A percentile compares a stretch with the other conserved stretches of the same genome.
phyloP scores from a whole-genome alignment of 2,888 invertebrate species.

The Zygothrica quintamaculata region DNA sequence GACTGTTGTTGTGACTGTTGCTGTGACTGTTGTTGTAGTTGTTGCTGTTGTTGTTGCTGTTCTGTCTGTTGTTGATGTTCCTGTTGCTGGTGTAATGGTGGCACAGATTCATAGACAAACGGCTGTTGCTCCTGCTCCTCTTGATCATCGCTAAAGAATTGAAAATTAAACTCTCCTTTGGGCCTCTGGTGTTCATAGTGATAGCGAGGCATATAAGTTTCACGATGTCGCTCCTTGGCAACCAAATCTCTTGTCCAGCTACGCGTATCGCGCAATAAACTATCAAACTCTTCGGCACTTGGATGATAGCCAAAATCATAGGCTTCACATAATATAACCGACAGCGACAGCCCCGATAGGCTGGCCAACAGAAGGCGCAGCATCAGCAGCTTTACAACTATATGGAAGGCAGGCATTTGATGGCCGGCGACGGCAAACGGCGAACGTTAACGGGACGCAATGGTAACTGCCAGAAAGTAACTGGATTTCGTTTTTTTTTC shows the following conservation, averaged over 20 bases:
- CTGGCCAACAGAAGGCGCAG: conserved; percentile 63
- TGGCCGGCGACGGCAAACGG: neutral
- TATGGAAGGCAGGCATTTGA: conserved; percentile 62
- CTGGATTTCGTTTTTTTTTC: conserved; percentile 20
- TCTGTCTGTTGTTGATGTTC: neutral
- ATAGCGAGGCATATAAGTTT: conserved; percentile 73
- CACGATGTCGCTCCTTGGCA: conserved; percentile 50
- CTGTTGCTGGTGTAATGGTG: neutral
- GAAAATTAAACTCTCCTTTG: conserved; percentile 62
- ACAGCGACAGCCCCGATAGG: conserved; percentile 41
- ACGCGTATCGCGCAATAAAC: conserved; percentile 65
- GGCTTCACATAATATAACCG: conserved; percentile 21
- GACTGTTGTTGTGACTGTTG: neutral
- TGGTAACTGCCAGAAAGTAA: conserved; percentile 11
- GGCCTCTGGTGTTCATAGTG: conserved; percentile 46
- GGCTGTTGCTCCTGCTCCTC: conserved; percentile 30
- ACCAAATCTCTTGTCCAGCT: conserved; percentile 77
- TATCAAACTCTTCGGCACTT: conserved; percentile 82
- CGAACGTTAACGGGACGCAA: neutral
- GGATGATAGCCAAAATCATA: conserved; percentile 82
- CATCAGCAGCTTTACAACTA: conserved; percentile 62
- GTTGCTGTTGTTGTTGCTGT: neutral
- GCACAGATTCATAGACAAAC: conserved; percentile 48
- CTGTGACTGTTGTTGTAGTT: conserved; percentile 10
- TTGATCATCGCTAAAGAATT: conserved; percentile 55